phyloP scores from a whole-genome alignment of 2,888 invertebrate genomes.

The Criorhina ranunculi region DNA sequence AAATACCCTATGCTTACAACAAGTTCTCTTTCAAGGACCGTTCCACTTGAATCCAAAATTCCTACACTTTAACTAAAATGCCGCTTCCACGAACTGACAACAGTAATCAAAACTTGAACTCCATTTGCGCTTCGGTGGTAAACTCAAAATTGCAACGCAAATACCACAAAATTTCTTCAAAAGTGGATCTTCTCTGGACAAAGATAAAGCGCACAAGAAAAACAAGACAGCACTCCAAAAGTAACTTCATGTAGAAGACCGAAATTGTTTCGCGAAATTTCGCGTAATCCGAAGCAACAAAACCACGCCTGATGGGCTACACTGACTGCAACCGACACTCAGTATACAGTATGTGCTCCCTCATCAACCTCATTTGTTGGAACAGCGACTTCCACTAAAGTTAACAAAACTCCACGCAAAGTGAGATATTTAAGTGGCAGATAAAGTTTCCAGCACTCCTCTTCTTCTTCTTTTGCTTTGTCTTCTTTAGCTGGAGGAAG shows the following conservation, averaged over 20 bases:
- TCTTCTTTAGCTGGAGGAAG: neutral
- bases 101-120: neutral
- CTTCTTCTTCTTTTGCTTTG: neutral
- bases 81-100: no score
- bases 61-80: no score
- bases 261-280: constrained; percentile 44
- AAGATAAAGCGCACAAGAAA: neutral
- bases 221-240: constrained; percentile 17
- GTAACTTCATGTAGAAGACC: constrained; percentile 22
- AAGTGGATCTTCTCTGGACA: neutral
- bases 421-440: constrained; percentile 58
- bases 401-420: constrained; percentile 60
- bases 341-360: constrained; percentile 1
- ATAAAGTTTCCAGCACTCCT: constrained; percentile 27
- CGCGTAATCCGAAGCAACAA: constrained; percentile 6
- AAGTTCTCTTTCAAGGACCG: no score
- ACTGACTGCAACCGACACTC: no score
- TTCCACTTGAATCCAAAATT: no score
- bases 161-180: constrained; percentile 14
- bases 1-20: no score
- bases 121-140: neutral
- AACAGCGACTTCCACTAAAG: constrained; percentile 64
- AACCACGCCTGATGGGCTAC: neutral
- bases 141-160: constrained; percentile 29
- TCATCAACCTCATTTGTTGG: constrained; percentile 58